Percentiles rank a stretch among this genome's conserved stretches.
Evolutionary conservation across 2,113 vertebrate genomes (phyloP).

Genomic region (Uria aalge): DNA sequence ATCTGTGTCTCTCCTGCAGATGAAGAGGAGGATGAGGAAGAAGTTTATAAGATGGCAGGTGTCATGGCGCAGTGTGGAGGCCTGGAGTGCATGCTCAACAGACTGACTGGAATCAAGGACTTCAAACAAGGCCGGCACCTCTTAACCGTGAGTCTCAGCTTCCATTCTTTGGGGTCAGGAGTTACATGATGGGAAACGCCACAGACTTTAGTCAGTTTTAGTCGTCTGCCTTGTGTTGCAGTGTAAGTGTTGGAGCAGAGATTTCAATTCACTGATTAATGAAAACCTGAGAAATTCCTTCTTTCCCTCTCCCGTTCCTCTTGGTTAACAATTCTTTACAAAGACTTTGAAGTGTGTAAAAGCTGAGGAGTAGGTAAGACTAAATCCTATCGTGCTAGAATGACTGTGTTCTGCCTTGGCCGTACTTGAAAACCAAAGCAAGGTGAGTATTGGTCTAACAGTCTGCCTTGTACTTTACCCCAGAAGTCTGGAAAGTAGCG

Average conservation of each 20-base stretch:
- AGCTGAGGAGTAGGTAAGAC: background rate
- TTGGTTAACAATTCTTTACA: background rate
- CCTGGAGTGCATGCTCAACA: slow-evolving; percentile 95
- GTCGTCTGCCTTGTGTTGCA: no score
- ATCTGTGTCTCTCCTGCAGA: slow-evolving; percentile 73
- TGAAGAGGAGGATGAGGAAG: slow-evolving; percentile 98
- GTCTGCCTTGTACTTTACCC: background rate
- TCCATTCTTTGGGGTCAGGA: background rate
- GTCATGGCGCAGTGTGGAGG: slow-evolving; percentile 98
- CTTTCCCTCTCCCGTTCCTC: background rate
- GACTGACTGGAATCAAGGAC: slow-evolving; percentile 94
- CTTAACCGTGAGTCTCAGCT: slow-evolving; percentile 83
- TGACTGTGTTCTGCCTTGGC: background rate
- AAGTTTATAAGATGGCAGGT: slow-evolving; percentile 98
- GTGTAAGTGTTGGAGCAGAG: background rate
- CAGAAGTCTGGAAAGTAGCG: background rate
- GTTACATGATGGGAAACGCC: background rate
- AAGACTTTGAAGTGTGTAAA: background rate
- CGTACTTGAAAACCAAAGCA: background rate
- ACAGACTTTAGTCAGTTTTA: background rate
- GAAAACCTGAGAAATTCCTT: background rate
- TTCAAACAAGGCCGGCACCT: slow-evolving; percentile 98
- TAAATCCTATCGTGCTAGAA: background rate
- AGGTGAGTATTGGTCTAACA: background rate
- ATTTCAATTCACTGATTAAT: background rate